Conservation (phyloP, 2,888 invertebrate species). For the Coleophora flavipennella region DNA sequence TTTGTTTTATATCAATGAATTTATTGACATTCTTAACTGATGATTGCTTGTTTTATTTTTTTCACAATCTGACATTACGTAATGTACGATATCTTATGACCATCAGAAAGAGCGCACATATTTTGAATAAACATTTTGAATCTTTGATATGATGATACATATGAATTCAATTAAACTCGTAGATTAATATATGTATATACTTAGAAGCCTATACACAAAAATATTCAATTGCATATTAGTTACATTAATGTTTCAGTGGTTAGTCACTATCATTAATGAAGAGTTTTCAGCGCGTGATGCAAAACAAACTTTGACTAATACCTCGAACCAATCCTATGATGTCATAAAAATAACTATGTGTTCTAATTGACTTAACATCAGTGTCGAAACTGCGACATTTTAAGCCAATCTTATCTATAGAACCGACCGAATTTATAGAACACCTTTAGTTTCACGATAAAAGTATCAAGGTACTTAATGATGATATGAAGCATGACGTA, state of each 20-base stretch:
- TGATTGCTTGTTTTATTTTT: too few relatives aligned
- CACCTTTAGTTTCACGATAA: conserved; percentile 33
- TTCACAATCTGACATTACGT: too few relatives aligned
- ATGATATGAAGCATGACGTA: conserved; percentile 45
- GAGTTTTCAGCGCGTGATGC: conserved; percentile 44
- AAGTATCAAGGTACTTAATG: conserved; percentile 36
- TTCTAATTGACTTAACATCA: conserved; percentile 28
- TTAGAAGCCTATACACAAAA: conserved; percentile 1
- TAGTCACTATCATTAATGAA: conserved; percentile 24
- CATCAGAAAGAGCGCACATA: too few relatives aligned
- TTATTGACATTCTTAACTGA: too few relatives aligned
- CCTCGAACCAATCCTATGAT: conserved; percentile 42
- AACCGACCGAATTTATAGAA: conserved; percentile 22
- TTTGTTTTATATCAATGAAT: too few relatives aligned
- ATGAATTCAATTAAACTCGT: too few relatives aligned
- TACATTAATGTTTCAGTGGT: conserved; percentile 15
- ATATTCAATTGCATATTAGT: neutral
- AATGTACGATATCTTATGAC: too few relatives aligned
- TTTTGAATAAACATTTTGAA: too few relatives aligned
- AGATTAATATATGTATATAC: neutral
- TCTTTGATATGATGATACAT: too few relatives aligned
- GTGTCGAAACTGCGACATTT: conserved; percentile 38
- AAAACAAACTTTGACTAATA: conserved; percentile 43
- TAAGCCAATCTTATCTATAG: conserved; percentile 32
- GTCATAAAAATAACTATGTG: conserved; percentile 31